Evolutionary conservation across 2,113 vertebrate species (phyloP), one percentile per base, ranked within the genome.

Genomic region (Sinocyclocheilus anophthalmus): DNA sequence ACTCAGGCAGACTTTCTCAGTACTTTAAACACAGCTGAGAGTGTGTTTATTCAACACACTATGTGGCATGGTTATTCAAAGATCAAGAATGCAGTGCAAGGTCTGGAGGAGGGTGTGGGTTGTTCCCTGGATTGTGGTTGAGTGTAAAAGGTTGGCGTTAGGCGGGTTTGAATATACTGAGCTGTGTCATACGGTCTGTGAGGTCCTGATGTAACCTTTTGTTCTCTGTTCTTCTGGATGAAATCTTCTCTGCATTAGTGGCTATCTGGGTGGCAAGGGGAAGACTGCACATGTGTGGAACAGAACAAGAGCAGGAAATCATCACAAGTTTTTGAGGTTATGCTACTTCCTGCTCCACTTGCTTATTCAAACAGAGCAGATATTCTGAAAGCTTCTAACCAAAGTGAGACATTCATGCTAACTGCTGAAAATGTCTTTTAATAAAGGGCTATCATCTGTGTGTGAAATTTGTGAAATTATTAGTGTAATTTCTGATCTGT

Each of bases 61-160:
- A 81, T 88, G 87, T 90, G 88, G 87, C 85, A 69, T 81, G 73
- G 76, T 94, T 94, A 88, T 92, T 95, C 93, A 94, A 91, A 88
- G 87, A 88, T 88, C 69, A 91, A 93, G 95, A 96, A 95, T 96
- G 96, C 90, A 1, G 87, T 88, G 87, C 73, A 18, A 85, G 92
- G 94, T 92, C 87, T 90, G 88, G 55, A 91, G 91, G 90, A 89
- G 93, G 92, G 91, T 87, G 96, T 95, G 94, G 95, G 94, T 88
- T 90, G 91, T 89, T 92, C 94, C 94, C 95, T 94, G 92, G 88
- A 94, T 95, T 95, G 94, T 89, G 94, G 94, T 93, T 92, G 89
- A 91, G 76, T 88, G 91, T 88, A 92, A 92, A 92, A 93, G 91
- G 92, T 92, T 90, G 87, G 92, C 91, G 90, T 91, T 93, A 89